phyloP scores from a whole-genome alignment of 2,797 vertebrate genomes.

The Lophotriccus pileatus region DNA sequence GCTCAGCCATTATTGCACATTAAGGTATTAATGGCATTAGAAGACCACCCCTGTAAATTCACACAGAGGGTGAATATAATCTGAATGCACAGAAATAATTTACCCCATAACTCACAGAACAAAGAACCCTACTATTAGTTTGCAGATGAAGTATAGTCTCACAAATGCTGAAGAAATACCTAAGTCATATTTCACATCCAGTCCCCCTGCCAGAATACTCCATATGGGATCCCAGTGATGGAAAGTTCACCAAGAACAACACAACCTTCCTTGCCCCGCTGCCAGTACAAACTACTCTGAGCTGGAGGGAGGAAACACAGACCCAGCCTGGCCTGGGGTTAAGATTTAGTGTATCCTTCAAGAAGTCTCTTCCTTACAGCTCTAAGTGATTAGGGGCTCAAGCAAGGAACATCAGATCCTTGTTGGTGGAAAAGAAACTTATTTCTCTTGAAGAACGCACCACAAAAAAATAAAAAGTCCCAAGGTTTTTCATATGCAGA shows the following conservation, averaged over 20 bases:
- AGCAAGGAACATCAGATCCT: background rate
- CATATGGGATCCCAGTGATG: background rate
- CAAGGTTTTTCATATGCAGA: background rate
- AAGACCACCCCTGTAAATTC: background rate
- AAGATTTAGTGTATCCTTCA: background rate
- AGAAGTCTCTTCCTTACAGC: background rate
- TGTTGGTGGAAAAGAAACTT: background rate
- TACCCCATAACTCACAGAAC: background rate
- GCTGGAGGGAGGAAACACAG: background rate
- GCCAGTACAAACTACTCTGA: background rate
- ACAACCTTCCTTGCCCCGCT: background rate
- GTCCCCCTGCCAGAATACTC: background rate
- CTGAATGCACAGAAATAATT: background rate
- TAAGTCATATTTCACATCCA: background rate
- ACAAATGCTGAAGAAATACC: background rate
- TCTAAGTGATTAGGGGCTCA: background rate
- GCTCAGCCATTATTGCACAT: background rate
- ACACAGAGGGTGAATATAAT: background rate
- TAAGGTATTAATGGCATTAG: background rate
- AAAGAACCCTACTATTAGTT: background rate
- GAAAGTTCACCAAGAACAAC: background rate
- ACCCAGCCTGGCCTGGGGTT: background rate
- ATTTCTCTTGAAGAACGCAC: background rate
- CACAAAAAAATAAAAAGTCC: background rate
- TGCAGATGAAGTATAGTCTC: background rate